These are phyloP conservation scores for Corythoichthys intestinalis DNA, from an alignment of 2,113 vertebrate species.

Conservation along the genomic window DNA sequence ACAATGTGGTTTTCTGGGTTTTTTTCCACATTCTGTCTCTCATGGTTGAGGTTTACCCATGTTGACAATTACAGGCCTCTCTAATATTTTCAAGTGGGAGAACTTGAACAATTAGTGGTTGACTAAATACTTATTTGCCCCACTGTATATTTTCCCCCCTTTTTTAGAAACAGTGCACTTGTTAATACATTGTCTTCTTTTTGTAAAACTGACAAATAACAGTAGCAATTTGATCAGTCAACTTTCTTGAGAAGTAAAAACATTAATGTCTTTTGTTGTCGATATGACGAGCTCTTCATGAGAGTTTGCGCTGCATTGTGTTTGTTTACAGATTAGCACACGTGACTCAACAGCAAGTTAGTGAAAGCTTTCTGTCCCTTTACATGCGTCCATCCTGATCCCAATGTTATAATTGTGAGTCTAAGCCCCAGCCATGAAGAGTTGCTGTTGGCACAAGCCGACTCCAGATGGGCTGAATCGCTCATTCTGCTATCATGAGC, in stretches of 20 bases:
- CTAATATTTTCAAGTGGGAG: no score
- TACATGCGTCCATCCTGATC: background rate
- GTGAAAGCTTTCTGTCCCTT: background rate
- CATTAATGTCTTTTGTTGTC: background rate
- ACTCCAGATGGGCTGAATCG: conserved; percentile 53
- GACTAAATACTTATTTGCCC: no score
- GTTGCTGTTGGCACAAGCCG: conserved; percentile 39
- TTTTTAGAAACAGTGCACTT: no score
- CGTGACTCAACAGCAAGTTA: background rate
- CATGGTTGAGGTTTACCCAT: no score
- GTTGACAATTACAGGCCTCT: no score
- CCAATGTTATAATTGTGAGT: conserved; percentile 34
- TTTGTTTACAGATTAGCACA: background rate
- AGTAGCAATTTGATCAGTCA: background rate
- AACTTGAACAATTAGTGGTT: no score
- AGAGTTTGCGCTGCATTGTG: conserved; percentile 16
- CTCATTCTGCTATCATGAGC: conserved; percentile 31
- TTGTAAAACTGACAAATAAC: background rate
- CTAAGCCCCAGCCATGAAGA: background rate
- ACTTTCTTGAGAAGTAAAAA: background rate
- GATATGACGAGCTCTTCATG: background rate
- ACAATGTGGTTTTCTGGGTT: no score
- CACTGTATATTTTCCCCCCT: no score
- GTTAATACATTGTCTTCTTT: no score
- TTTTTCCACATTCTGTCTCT: no score